Percentiles rank a stretch among this genome's conserved stretches.
Conservation (phyloP, 2,797 vertebrate species). For the Melanotaenia trifasciata region DNA sequence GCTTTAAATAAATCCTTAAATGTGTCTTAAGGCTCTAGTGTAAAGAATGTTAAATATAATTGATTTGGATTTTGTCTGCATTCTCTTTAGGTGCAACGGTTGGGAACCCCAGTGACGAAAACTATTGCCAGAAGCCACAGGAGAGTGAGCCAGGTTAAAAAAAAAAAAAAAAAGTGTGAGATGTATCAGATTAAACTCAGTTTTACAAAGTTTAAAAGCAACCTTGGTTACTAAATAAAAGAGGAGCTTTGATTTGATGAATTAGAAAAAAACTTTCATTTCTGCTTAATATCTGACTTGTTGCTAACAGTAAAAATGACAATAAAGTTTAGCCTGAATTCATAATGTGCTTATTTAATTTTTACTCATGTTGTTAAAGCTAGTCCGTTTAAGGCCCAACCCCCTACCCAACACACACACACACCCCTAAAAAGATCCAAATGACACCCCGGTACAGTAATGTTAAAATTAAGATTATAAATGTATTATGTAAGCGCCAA, state of each 20-base stretch:
- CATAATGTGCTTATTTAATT: neutral
- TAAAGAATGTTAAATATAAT: neutral
- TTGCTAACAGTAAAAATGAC: neutral
- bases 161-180: neutral
- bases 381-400: no score
- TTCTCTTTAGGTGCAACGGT: neutral
- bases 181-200: neutral
- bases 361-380: neutral
- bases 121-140: neutral
- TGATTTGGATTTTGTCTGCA: neutral
- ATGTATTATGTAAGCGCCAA: no score
- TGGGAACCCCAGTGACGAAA: no score
- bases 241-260: neutral
- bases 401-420: no score
- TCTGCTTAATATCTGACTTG: neutral
- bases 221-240: neutral
- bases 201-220: neutral
- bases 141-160: neutral
- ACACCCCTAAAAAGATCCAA: no score
- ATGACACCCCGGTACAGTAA: no score
- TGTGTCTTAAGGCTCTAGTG: neutral
- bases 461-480: no score
- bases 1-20: neutral
- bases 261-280: no score
- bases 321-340: neutral